Base-by-base conservation (phyloP, 2,888 invertebrate species). In the Aquatica leii region DNA sequence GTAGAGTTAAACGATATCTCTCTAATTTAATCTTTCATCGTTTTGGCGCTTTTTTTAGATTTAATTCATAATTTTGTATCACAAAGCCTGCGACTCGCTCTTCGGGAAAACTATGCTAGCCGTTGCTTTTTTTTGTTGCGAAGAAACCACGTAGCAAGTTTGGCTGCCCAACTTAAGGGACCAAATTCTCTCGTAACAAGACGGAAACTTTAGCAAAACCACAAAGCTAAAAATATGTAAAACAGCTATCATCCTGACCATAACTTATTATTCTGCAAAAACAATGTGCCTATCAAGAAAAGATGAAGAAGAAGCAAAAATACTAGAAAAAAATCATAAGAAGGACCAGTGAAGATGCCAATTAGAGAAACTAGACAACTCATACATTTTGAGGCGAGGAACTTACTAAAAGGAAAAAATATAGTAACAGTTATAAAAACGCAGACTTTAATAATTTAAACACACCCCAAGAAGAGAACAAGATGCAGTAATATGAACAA, bases 251-350 rank as follows among this genome's bases (percentile, higher is more conserved):
- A n/a, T n/a, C n/a, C n/a, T n/a, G n/a, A n/a, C n/a, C n/a, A n/a
- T n/a, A n/a, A n/a, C n/a, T n/a, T n/a, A n/a, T n/a, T n/a, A n/a
- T n/a, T n/a, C n/a, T n/a, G n/a, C n/a, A n/a, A n/a, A n/a, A n/a
- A n/a, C n/a, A n/a, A 18, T 8, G 21, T 49, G 8, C 2, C 24
- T 8, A 21, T 34, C 15, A n/a, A 37, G 52, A n/a, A n/a, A n/a
- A n/a, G n/a, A n/a, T n/a, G n/a, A n/a, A n/a, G n/a, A n/a, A 35
- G 35, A 11, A 12, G 8, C n/a, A 17, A 37, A 35, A 52, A 52
- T 40, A 52, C 5, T 35, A 4, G 52, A 52, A 52, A 52, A 52
- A 52, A 9, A 37, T 52, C n/a, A 51, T 51, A 31, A 51, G 51
- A 51, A 51, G 35, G 18, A 52, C 37, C 37, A 15, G 17, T 35